Evolutionary conservation across 2,888 invertebrate genomes (phyloP), one percentile per base, ranked within the genome.

Genomic region (Diarsia dahlii): DNA sequence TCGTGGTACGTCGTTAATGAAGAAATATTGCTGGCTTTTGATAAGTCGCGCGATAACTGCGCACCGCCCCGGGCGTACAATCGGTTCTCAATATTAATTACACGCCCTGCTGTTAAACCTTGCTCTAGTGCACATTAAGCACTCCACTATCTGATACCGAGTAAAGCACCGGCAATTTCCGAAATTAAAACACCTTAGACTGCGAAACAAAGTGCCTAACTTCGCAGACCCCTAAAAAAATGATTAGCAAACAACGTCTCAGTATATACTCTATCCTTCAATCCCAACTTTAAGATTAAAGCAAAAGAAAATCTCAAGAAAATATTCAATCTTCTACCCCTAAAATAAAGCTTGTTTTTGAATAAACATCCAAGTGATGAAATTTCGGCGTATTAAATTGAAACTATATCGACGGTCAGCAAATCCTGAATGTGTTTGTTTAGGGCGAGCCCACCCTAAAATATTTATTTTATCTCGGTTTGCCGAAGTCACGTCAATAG

Each of bases 401-500:
- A 96, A 96, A 95, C 94, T 95, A 95, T 95, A 96, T 95, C 96
- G 94, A 89, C 95, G 95, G 96, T 96, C 96, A 95, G 96, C 96
- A 96, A 96, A 96, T 96, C 95, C 94, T 92, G 93, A 91, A 92
- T 92, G 90, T 96, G 96, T 96, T 96, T 96, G 95, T 96, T 96
- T 96, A 96, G 96, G 96, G 94, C 94, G 94, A 93, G 95, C 93
- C 96, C 96, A 95, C 96, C 96, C 96, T 95, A 95, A 96, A 96
- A 96, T 96, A 96, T 96, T 96, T 96, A 96, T 96, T 96, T 95
- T 96, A 96, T 95, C 95, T 95, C 89, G 96, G 96, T 96, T 96
- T 95, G 95, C 96, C 95, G 96, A 94, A 95, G 95, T 95, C 95
- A 92, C 96, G 95, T 95, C 96, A 95, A 95, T 94, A 96, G 95